Evolutionary conservation across 2,113 vertebrate species (phyloP).

Genomic region (Lichenostomus cassidix): DNA sequence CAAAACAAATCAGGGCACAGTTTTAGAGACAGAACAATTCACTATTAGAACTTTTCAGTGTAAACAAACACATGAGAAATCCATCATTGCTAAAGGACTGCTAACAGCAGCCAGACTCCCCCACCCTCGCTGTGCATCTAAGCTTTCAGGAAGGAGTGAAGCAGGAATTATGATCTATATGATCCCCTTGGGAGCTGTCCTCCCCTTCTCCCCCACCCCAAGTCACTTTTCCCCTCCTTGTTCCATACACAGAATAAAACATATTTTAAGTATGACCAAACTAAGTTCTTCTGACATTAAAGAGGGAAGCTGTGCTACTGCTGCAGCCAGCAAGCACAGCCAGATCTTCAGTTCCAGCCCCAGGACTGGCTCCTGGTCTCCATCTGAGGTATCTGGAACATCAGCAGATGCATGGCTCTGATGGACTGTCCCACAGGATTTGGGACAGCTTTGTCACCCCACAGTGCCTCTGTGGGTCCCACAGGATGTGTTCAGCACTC

Average conservation of each 20-base stretch:
- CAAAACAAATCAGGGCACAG: background rate
- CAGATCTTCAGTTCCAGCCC: background rate
- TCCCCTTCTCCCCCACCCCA: background rate
- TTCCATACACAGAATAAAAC: background rate
- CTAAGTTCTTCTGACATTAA: background rate
- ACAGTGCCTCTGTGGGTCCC: background rate
- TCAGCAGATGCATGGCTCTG: background rate
- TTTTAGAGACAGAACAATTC: background rate
- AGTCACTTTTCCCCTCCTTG: background rate
- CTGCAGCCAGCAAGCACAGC: background rate
- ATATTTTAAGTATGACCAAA: background rate
- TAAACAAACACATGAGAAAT: slow-evolving; percentile 55
- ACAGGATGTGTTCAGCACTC: background rate
- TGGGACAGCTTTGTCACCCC: background rate
- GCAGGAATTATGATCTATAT: background rate
- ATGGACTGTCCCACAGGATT: background rate
- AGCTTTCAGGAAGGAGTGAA: slow-evolving; percentile 50
- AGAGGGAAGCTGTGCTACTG: background rate
- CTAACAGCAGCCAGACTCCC: slow-evolving; percentile 32
- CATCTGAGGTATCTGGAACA: rapidly evolving
- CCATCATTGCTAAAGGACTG: slow-evolving; percentile 3
- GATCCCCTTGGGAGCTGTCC: background rate
- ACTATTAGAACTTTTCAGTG: background rate
- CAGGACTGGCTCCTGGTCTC: background rate
- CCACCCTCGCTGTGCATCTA: background rate